phyloP scores from a whole-genome alignment of 2,797 vertebrate species.

The Oreochromis mossambicus region DNA sequence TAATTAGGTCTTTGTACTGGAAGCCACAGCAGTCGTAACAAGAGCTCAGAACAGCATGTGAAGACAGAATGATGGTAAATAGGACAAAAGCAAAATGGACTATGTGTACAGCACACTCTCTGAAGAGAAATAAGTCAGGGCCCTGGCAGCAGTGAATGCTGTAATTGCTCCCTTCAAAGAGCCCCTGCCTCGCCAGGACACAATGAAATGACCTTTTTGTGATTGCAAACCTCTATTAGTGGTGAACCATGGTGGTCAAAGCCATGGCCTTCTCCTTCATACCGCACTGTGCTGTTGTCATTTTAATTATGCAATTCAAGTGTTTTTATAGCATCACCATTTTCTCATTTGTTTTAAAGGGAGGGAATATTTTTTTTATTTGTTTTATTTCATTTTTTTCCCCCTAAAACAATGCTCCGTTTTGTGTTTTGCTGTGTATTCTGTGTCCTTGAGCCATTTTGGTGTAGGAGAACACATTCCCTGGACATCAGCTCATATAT shows the following conservation, averaged over 20 bases:
- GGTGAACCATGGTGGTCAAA: conserved; percentile 47
- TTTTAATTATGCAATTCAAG: conserved; percentile 47
- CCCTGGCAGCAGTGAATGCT: conserved; percentile 59
- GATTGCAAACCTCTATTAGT: conserved; percentile 67
- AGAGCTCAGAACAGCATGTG: conserved; percentile 56
- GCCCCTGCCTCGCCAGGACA: conserved; percentile 59
- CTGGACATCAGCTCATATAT: conserved; percentile 32
- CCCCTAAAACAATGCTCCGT: background rate
- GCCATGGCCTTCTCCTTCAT: conserved; percentile 30
- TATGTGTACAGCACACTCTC: conserved; percentile 54
- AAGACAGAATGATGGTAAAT: conserved; percentile 67
- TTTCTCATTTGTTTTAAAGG: conserved; percentile 33
- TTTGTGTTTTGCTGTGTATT: conserved; percentile 4
- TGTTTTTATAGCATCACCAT: conserved; percentile 24
- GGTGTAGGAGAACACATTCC: conserved; percentile 18
- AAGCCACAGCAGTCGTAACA: conserved; percentile 56
- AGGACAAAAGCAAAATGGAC: conserved; percentile 64
- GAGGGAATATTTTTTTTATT: background rate
- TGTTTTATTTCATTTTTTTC: background rate
- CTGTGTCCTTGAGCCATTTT: conserved; percentile 39
- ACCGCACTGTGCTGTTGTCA: conserved; percentile 2
- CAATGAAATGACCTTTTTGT: conserved; percentile 73
- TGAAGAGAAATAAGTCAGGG: conserved; percentile 66
- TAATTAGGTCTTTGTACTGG: conserved; percentile 70
- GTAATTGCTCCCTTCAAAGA: conserved; percentile 75